phyloP scores from a whole-genome alignment of 2,888 invertebrate species.

The Protonemura montana region DNA sequence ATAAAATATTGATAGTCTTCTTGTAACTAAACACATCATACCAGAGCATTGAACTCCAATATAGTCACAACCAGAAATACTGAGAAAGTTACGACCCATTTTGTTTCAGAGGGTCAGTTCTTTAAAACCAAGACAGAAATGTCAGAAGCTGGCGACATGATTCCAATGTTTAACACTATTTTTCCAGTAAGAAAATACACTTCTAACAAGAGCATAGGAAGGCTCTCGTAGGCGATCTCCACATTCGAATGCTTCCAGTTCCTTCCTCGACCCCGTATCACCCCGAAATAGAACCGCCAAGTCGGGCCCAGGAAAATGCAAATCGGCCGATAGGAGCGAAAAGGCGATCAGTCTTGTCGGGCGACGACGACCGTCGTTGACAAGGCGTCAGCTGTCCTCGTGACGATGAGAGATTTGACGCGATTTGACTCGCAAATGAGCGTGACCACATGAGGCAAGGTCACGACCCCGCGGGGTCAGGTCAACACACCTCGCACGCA shows the following conservation, averaged over 20 bases:
- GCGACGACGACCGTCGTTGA: neutral
- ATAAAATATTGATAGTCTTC: neutral
- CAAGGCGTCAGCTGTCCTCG: slow-evolving; percentile 5
- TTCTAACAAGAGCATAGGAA: neutral
- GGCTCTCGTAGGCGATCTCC: neutral
- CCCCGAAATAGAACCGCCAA: neutral
- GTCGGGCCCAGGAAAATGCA: neutral
- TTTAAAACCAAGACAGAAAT: no score
- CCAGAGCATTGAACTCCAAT: neutral
- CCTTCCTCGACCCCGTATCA: neutral
- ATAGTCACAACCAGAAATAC: neutral
- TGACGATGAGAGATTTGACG: neutral
- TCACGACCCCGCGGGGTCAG: slow-evolving; percentile 13
- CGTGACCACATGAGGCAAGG: neutral
- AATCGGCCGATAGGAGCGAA: neutral
- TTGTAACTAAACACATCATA: neutral
- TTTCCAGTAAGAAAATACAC: neutral
- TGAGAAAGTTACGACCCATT: no score
- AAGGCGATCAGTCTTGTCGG: neutral
- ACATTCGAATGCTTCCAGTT: neutral
- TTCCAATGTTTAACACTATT: no score
- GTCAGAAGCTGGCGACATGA: no score
- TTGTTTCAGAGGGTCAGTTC: no score
- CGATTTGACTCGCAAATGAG: slow-evolving; percentile 26
- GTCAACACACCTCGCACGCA: neutral